Percentiles rank a stretch among this genome's conserved stretches.
These are phyloP conservation scores for Oxyruncus cristatus DNA, from an alignment of 2,113 vertebrate genomes.

Conservation along the genomic window DNA sequence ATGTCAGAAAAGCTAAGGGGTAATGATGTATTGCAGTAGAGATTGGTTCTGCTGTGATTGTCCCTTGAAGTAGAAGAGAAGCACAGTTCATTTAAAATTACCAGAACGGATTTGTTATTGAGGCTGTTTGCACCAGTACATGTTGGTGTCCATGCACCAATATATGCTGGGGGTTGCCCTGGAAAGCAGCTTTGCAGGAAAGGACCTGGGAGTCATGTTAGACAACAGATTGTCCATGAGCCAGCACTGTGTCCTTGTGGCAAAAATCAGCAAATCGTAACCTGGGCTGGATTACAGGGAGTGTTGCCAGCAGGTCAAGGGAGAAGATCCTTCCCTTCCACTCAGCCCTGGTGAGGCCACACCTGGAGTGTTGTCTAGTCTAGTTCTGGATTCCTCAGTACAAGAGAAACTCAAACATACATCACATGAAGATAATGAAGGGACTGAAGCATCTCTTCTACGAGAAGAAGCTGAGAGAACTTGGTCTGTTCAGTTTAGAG, in stretches of 20 bases:
- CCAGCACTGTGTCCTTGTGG: not conserved
- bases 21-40: not conserved
- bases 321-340: not conserved
- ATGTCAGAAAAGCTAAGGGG: not conserved
- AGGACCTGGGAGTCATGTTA: not conserved
- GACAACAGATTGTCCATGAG: not conserved
- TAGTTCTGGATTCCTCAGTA: not conserved
- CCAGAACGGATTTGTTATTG: not conserved
- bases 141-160: not conserved
- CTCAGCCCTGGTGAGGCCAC: not conserved
- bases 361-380: not conserved
- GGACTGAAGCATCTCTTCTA: not conserved
- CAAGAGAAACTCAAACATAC: not conserved
- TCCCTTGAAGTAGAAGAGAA: not conserved
- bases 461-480: not conserved
- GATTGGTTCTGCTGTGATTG: not conserved
- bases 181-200: not conserved
- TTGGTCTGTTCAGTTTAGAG: not conserved
- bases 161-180: not conserved
- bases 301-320: not conserved
- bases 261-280: not conserved
- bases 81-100: not conserved
- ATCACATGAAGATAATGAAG: not conserved
- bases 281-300: not conserved
- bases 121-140: not conserved